These are phyloP conservation scores for Cylas formicarius DNA, from an alignment of 1,140 invertebrate species.

Conservation along the genomic window DNA sequence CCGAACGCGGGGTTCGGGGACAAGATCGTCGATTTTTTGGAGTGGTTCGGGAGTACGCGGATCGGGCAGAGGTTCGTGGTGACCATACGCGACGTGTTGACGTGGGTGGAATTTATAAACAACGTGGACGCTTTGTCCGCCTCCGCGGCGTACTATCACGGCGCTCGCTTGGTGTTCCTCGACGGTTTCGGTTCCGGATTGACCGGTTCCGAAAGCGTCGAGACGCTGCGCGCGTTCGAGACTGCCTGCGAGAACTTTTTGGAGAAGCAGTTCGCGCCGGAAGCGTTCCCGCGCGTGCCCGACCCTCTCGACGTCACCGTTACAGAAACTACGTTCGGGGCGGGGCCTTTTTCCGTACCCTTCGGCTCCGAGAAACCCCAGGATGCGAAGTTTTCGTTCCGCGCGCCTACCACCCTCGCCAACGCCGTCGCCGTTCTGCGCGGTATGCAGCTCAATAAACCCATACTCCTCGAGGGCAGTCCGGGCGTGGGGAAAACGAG, in stretches of 20 bases:
- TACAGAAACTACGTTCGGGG: slow-evolving; percentile 51
- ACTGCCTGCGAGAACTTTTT: slow-evolving; percentile 47
- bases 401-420: slow-evolving; percentile 72
- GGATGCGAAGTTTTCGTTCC: slow-evolving; percentile 57
- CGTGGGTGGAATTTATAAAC: slow-evolving; percentile 91
- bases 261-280: slow-evolving; percentile 42
- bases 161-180: slow-evolving; percentile 82
- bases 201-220: slow-evolving; percentile 51
- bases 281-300: not conserved
- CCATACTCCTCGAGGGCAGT: slow-evolving; percentile 92
- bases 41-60: slow-evolving; percentile 68
- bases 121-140: slow-evolving; percentile 46
- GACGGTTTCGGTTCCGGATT: slow-evolving; percentile 77
- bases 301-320: not conserved
- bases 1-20: slow-evolving; percentile 52
- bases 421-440: slow-evolving; percentile 82
- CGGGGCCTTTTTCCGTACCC: slow-evolving; percentile 64
- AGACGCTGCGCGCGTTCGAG: slow-evolving; percentile 47
- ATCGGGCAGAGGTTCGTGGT: slow-evolving; percentile 63
- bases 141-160: slow-evolving; percentile 72
- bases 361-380: slow-evolving; percentile 39
- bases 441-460: slow-evolving; percentile 82
- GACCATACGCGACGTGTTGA: slow-evolving; percentile 87
- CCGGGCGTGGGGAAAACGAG: slow-evolving; percentile 98
- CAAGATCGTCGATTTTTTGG: slow-evolving; percentile 70